A percentile compares a stretch with the other conserved stretches of the same genome.
These are phyloP conservation scores for Hermetia illucens DNA, from an alignment of 1,140 invertebrate species.

Conservation along the genomic window DNA sequence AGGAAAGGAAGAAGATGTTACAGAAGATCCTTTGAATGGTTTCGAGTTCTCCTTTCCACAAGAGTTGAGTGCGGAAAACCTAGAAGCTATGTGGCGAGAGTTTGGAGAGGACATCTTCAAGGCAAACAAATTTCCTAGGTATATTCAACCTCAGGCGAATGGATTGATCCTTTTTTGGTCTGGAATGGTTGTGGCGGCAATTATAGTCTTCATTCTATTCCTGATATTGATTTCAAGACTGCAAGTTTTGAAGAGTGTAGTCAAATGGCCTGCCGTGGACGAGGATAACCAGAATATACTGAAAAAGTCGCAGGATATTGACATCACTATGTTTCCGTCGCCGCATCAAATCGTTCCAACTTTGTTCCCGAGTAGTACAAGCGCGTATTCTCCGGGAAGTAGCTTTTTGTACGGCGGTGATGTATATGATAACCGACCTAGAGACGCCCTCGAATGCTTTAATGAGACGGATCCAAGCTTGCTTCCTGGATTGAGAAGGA, in stretches of 20 bases:
- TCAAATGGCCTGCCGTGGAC: not conserved
- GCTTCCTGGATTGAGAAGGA: no score
- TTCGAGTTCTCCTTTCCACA: no score
- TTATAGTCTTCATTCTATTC: not conserved
- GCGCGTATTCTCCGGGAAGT: no score
- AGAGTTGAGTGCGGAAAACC: not conserved
- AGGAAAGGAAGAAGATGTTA: not conserved
- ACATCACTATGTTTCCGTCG: not conserved
- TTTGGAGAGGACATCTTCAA: not conserved
- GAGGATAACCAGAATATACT: not conserved
- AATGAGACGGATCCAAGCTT: no score
- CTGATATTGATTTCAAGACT: not conserved
- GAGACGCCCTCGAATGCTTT: no score
- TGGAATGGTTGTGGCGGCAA: not conserved
- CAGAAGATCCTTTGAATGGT: not conserved
- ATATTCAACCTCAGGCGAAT: not conserved
- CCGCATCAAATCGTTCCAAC: slow-evolving; percentile 1
- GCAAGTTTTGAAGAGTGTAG: not conserved
- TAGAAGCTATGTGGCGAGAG: not conserved
- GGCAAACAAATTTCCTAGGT: not conserved
- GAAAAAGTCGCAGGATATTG: not conserved
- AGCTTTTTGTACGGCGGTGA: no score
- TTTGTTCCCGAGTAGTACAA: not conserved
- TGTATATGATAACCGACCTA: no score
- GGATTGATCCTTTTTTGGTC: not conserved